Conservation (phyloP, 2,888 invertebrate genomes). For the Tenthredo scrophulariae region DNA sequence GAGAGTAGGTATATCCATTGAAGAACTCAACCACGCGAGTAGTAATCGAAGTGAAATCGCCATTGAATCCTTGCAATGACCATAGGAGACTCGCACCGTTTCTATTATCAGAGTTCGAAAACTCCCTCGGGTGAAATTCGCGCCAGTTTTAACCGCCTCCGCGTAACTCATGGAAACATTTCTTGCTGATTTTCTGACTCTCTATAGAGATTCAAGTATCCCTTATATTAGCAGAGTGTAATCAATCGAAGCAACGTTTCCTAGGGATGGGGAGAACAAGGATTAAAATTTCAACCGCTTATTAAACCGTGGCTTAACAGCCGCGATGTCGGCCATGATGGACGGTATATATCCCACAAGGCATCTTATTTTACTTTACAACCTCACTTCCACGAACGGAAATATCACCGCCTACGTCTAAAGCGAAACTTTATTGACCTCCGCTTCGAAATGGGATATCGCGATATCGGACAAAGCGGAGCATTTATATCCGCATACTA, state of each 20-base stretch:
- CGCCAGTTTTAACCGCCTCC: background rate
- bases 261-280: background rate
- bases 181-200: constrained; percentile 3
- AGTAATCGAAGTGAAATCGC: constrained; percentile 39
- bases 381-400: background rate
- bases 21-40: constrained; percentile 31
- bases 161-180: background rate
- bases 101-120: constrained; percentile 13
- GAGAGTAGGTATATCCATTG: constrained; percentile 28
- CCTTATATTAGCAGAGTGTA: background rate
- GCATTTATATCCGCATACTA: background rate
- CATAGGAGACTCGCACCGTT: constrained; percentile 13
- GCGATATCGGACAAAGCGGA: constrained; percentile 27
- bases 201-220: background rate
- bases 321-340: background rate
- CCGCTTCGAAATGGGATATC: constrained; percentile 2
- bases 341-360: background rate
- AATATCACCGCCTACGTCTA: constrained; percentile 2
- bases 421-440: constrained; percentile 24
- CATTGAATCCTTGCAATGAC: constrained; percentile 42
- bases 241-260: constrained; percentile 13
- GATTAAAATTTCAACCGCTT: constrained; percentile 25
- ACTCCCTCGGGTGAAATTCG: constrained; percentile 13
- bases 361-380: background rate
- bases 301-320: background rate